Evolutionary conservation across 2,797 vertebrate genomes (phyloP).

Genomic region (Pagetopsis macropterus): DNA sequence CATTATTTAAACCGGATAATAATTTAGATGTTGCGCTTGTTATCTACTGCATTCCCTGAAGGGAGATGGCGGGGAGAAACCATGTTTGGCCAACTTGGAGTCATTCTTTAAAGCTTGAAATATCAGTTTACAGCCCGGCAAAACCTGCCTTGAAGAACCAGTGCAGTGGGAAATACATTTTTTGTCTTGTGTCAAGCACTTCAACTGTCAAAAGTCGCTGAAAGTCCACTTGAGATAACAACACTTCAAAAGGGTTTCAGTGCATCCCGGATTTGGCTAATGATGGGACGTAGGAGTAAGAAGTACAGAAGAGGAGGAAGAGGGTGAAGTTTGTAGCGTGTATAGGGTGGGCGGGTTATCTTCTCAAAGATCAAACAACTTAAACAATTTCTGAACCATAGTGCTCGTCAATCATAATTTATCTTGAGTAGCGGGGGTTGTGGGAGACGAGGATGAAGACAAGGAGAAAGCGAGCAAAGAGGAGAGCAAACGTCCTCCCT

Average conservation of each 20-base stretch:
- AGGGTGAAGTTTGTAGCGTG: not conserved
- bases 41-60: slow-evolving; percentile 53
- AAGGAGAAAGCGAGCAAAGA: slow-evolving; percentile 27
- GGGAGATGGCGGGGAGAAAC: slow-evolving; percentile 44
- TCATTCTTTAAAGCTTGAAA: slow-evolving; percentile 28
- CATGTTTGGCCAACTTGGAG: slow-evolving; percentile 37
- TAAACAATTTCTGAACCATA: slow-evolving; percentile 58
- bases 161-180: slow-evolving; percentile 6
- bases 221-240: slow-evolving; percentile 50
- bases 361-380: slow-evolving; percentile 67
- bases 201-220: slow-evolving; percentile 37
- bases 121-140: slow-evolving; percentile 32
- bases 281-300: slow-evolving; percentile 35
- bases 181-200: slow-evolving; percentile 22
- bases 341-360: slow-evolving; percentile 12
- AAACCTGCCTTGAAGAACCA: slow-evolving; percentile 17
- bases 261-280: slow-evolving; percentile 35
- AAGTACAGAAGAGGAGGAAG: not conserved
- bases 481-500: slow-evolving; percentile 54
- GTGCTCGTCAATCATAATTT: slow-evolving; percentile 77
- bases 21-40: slow-evolving; percentile 65
- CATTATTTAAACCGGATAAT: slow-evolving; percentile 64
- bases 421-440: slow-evolving; percentile 59
- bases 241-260: slow-evolving; percentile 26
- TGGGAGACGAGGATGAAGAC: slow-evolving; percentile 45